Evolutionary conservation across 2,888 invertebrate species (phyloP), one percentile per base, ranked within the genome.

Genomic region (Lasioglossum villosulum): DNA sequence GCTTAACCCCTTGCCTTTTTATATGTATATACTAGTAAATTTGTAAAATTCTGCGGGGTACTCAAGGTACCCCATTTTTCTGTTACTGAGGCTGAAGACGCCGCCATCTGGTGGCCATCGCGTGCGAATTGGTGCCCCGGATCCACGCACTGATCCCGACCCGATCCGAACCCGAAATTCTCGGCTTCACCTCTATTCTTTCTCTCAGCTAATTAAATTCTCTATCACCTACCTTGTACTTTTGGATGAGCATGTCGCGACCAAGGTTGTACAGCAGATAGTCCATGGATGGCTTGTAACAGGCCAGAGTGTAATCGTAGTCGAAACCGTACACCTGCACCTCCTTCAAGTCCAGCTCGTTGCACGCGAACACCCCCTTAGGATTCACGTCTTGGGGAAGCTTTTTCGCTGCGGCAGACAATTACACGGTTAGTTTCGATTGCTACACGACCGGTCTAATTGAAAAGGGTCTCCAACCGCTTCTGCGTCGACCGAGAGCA

Each of bases 301-400:
- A 98, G 1, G 99, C 99, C 92, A 99, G 95, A 0, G 99, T 99
- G 95, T 99, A 99, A 95, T 99, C 99, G 96, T 99, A 99, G 95
- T 99, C 99, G 96, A 99, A 99, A 68, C 99, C 98, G 96, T 99
- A 99, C 0, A 99, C 98, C 93, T 98, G 97, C 66, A 99, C 98
- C 95, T 99, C 98, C 88, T 97, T 96, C 78, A 99, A 96, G 95
- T 99, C 98, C 82, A 99, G 96, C 94, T 99, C 99, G 96, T 99
- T 99, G 95, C 99, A 99, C 19, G 99, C 99, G 96, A 99, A 99
- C 3, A 99, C 98, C 66, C 98, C 98, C 92, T 96, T 96, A 0
- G 97, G 97, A 93, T 98, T 98, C 0, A 98, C 98, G 96, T 98
- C 97, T 93, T 97, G 97, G 5, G 98, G 98, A 48, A 98, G 95